Evolutionary conservation across 2,888 invertebrate genomes (phyloP), one percentile per base, ranked within the genome.

Genomic region (Dasysyrphus albostriatus): DNA sequence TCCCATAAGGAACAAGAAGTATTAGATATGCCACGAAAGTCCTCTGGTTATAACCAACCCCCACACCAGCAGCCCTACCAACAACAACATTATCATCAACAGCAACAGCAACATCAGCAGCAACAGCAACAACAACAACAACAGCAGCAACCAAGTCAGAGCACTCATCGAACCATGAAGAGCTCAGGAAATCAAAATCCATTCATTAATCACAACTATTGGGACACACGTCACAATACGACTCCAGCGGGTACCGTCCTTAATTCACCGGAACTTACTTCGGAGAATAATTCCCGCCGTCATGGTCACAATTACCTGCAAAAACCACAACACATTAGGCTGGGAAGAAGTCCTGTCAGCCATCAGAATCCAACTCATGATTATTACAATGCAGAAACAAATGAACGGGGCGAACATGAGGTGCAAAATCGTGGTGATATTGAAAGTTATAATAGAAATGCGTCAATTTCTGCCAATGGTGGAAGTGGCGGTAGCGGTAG

Each of bases 401-500:
- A 16, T 70, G 83, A 76, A 47, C 61, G 79, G 54, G 61, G 19
- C 14, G 61, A 87, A 14, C 83, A 84, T 32, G 88, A 88, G 73
- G 67, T 59, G 24, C 89, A 78, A 34, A 89, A 88, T 5, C 80
- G 74, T 8, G 47, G 32, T 3, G 78, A 79, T 32, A 75, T 37
- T 65, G 84, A 82, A 24, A 54, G n/a, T 39, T 80, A 81, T 49
- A 65, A 58, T 49, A 51, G 80, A 29, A 73, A 42, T 70, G 63
- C 94, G 90, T 94, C 94, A 4, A 94, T 32, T 37, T 65, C 65
- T 58, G 65, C 39, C 24, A 54, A 42, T 42, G 69, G 69, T n/a
- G 69, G 69, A 0, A 42, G 8, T 16, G 47, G 8, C 12, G 47
- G 67, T 1, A 29, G 19, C 7, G 32, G 54, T 14, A 39, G 69